Evolutionary conservation across 2,888 invertebrate species (phyloP).

Genomic region (Trichacis sp.): DNA sequence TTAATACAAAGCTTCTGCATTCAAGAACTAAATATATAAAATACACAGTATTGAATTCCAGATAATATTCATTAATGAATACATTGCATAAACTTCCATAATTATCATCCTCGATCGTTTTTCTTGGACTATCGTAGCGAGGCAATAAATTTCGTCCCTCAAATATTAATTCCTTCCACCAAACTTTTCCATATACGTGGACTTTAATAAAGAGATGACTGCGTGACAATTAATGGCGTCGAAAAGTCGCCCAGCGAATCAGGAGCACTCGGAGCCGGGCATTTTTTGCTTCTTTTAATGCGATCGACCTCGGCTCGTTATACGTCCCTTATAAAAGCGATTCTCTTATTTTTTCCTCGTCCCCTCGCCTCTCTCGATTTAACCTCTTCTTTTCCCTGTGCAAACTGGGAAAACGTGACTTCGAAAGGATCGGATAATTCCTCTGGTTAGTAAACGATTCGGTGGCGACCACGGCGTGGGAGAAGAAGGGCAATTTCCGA

Average conservation of each 20-base stretch:
- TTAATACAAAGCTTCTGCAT: too few relatives aligned
- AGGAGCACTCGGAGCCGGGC: constrained; percentile 3
- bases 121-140: background rate
- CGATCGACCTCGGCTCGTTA: constrained; percentile 18
- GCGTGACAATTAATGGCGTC: constrained; percentile 10
- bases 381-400: constrained; percentile 18
- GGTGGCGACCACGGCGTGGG: constrained; percentile 24
- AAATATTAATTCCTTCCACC: background rate
- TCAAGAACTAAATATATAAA: too few relatives aligned
- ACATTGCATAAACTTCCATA: too few relatives aligned
- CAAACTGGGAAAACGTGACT: constrained; percentile 31
- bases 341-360: constrained; percentile 8
- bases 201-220: constrained; percentile 11
- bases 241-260: constrained; percentile 10
- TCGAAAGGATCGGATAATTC: constrained; percentile 30
- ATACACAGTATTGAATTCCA: too few relatives aligned
- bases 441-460: constrained; percentile 37
- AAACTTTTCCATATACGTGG: constrained; percentile 4
- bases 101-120: background rate
- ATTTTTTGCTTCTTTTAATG: constrained; percentile 17
- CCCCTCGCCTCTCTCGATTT: constrained; percentile 3
- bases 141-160: background rate
- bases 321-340: constrained; percentile 18
- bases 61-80: too few relatives aligned
- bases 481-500: constrained; percentile 48